Base-by-base conservation (phyloP, 2,113 vertebrate species). In the Marcusenius ussheri region DNA sequence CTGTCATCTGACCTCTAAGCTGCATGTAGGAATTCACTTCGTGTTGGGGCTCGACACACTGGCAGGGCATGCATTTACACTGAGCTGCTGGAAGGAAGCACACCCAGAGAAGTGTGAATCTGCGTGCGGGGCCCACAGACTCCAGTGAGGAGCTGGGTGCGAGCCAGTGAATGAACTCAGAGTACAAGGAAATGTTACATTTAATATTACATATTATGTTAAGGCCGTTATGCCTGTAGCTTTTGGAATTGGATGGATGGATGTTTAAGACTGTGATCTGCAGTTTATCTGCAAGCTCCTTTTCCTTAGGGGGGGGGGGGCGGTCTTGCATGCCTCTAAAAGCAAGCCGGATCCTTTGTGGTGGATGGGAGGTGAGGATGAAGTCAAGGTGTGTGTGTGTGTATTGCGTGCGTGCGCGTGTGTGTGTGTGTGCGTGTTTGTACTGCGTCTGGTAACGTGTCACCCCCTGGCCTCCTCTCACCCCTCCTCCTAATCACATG, bases 361-460 rank as follows among this genome's bases (percentile, higher is more conserved):
- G 51, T 56, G 17, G 53, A 56, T 21, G 53, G 53, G 17, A 27
- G 62, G 62, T 66, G n/a, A 8, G 62, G 21, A 13, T 51, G 56
- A 62, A 62, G 56, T 51, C 13, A 51, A 24, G 17, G 56, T 42
- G 1, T 51, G 87, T 66, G 87, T 74, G 88, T 90, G 74, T 77
- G 24, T 74, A n/a, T n/a, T n/a, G n/a, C n/a, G 88, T 88, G 53
- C 89, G 47, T 49, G 77, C 0, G 35, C 7, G 53, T 86, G 70
- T 90, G 62, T 92, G 93, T 89, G 83, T 51, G 46, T 92, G 83
- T 21, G 19, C 7, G 31, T 9, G 11, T 15, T 6, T 35, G n/a
- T 3, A 0, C 24, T 86, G 56, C 70, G 50, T 77, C 58, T 88
- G 19, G 31, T 88, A 45, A 21, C 39, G 9, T 27, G 35, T 58